phyloP scores from a whole-genome alignment of 2,113 vertebrate genomes.

The Amphilophus citrinellus region DNA sequence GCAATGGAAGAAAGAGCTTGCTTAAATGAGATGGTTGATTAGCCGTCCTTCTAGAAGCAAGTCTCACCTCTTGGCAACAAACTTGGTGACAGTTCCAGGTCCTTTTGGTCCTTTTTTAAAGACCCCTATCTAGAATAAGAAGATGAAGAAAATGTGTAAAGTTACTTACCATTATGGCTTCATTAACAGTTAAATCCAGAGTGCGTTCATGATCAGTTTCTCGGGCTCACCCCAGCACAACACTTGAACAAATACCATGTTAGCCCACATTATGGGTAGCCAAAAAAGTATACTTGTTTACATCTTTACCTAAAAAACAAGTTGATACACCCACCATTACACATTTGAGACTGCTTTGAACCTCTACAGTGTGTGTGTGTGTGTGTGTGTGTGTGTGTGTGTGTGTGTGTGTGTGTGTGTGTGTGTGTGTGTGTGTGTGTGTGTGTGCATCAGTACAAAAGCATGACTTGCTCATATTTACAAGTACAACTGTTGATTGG shows the following conservation, averaged over 20 bases:
- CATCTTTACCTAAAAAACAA: background rate
- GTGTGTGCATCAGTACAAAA: background rate
- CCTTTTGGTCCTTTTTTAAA: background rate
- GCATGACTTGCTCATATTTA: background rate
- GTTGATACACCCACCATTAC: accelerated
- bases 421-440: background rate
- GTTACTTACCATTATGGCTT: background rate
- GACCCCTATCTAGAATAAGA: background rate
- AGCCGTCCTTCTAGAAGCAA: background rate
- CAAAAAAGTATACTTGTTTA: background rate
- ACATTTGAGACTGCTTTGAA: background rate
- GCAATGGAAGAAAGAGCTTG: background rate
- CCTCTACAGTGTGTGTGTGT: background rate
- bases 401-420: background rate
- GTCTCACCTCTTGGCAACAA: background rate
- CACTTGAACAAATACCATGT: background rate
- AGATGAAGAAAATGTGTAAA: background rate
- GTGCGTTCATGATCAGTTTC: background rate
- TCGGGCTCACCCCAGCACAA: background rate
- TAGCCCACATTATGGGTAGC: background rate
- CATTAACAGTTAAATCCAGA: background rate
- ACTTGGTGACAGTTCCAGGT: background rate
- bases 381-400: background rate
- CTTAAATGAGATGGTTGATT: background rate
- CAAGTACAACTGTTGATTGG: background rate